A percentile compares a stretch with the other conserved stretches of the same genome.
Conservation (phyloP, 53 echinoderm and acorn worm genomes). For the Glandiceps talaboti region DNA sequence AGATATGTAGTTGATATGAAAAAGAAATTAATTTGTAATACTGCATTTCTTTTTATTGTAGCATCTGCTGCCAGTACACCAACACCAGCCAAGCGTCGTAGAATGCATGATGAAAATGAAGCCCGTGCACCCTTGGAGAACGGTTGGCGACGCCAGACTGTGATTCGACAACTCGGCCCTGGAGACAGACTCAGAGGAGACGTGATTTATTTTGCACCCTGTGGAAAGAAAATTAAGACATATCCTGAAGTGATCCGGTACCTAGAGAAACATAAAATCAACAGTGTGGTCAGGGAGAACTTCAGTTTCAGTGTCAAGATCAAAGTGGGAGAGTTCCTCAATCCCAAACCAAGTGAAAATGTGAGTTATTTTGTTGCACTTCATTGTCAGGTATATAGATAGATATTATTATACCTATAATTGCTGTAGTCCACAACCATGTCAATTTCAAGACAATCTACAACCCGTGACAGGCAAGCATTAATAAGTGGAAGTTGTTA, state of each 20-base stretch:
- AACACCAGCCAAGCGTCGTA: conserved; percentile 68
- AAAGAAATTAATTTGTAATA: too few species aligned
- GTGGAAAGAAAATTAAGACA: conserved; percentile 92
- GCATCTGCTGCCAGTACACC: conserved; percentile 11
- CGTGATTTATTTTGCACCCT: conserved; percentile 95
- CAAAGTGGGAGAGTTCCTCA: conserved; percentile 85
- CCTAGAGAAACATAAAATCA: conserved; percentile 72
- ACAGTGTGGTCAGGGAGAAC: conserved; percentile 67
- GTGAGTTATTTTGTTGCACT: too few species aligned
- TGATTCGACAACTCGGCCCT: conserved; percentile 94
- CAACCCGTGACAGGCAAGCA: too few species aligned
- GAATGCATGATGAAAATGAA: conserved; percentile 74
- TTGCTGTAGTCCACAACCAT: too few species aligned
- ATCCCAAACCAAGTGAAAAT: conserved; percentile 83
- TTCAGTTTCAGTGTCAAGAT: conserved; percentile 99
- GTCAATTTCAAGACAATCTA: too few species aligned
- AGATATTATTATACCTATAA: too few species aligned
- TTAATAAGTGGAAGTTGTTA: too few species aligned
- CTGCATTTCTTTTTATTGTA: neutral
- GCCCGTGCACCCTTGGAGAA: conserved; percentile 67
- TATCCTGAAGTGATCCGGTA: conserved; percentile 97
- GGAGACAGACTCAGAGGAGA: conserved; percentile 93
- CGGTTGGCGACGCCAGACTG: conserved; percentile 88
- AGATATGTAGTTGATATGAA: too few species aligned
- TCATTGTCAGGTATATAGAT: too few species aligned